phyloP scores from a whole-genome alignment of 2,888 invertebrate species.

The Apamea crenata region DNA sequence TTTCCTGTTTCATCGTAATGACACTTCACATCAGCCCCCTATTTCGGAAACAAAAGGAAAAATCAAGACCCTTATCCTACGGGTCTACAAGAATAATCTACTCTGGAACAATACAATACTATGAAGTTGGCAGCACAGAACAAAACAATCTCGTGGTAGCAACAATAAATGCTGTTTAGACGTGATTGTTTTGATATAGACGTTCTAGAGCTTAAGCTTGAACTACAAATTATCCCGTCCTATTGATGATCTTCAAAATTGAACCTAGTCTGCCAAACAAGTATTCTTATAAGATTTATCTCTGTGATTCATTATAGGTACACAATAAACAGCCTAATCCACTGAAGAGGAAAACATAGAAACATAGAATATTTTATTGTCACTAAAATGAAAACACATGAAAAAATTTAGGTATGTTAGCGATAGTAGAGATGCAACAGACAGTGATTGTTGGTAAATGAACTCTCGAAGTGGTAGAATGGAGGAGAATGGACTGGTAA shows the following conservation, averaged over 20 bases:
- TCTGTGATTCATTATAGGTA: neutral
- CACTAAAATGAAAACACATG: too few species aligned
- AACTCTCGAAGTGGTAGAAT: too few species aligned
- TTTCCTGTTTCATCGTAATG: slow-evolving; percentile 43
- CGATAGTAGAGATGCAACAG: neutral
- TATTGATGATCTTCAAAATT: slow-evolving; percentile 15
- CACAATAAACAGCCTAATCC: neutral
- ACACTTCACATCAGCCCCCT: slow-evolving; percentile 31
- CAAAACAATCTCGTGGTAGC: neutral
- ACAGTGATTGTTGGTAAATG: too few species aligned
- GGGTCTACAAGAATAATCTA: neutral
- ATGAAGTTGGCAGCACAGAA: neutral
- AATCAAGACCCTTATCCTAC: slow-evolving; percentile 23
- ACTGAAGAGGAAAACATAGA: too few species aligned
- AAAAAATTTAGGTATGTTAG: too few species aligned
- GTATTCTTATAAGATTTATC: neutral
- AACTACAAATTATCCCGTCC: neutral
- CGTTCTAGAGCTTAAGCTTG: neutral
- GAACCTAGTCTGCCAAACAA: slow-evolving; percentile 1
- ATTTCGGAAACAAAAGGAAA: slow-evolving; percentile 29
- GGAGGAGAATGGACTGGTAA: neutral
- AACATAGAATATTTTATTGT: too few species aligned
- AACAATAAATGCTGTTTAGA: neutral
- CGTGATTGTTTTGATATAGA: too few species aligned
- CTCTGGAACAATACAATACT: neutral